Percentiles rank a stretch among this genome's conserved stretches.
Conservation (phyloP, 2,797 vertebrate species). For the Pseudochaenichthys georgianus region DNA sequence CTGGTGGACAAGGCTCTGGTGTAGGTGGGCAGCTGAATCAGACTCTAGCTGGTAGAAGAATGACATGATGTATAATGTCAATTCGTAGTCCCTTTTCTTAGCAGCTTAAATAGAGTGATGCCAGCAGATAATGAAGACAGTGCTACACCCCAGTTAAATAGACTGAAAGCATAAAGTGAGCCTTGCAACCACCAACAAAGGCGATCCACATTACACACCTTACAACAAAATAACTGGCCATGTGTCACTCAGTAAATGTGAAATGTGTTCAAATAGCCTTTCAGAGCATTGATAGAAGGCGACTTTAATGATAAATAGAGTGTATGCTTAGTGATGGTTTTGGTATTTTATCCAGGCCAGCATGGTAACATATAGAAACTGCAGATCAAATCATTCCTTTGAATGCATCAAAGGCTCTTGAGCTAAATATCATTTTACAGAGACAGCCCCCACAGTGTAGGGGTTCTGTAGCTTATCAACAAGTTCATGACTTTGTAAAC, state of each 20-base stretch:
- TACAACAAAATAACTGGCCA: background rate
- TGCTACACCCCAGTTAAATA: background rate
- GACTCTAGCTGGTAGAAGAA: constrained; percentile 58
- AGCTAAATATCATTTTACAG: constrained; percentile 5
- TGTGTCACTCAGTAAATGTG: background rate
- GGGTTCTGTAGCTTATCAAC: constrained; percentile 33
- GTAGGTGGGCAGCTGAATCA: constrained; percentile 64
- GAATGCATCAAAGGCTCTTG: constrained; percentile 18
- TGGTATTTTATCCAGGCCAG: background rate
- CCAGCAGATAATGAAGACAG: background rate
- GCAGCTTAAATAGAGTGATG: constrained; percentile 24
- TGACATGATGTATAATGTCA: constrained; percentile 48
- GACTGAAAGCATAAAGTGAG: background rate
- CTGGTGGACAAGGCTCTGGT: constrained; percentile 64
- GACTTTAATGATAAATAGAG: background rate
- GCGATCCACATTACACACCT: background rate
- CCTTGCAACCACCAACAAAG: background rate
- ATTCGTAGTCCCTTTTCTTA: constrained; percentile 17
- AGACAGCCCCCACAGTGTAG: constrained; percentile 5
- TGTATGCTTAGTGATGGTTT: background rate
- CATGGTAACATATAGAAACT: background rate
- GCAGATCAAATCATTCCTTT: constrained; percentile 9
- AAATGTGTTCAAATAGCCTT: background rate
- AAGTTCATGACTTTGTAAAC: constrained; percentile 31
- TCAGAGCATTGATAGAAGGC: background rate